Evolutionary conservation across 2,797 vertebrate species (phyloP), one percentile per base, ranked within the genome.

Genomic region (Mionectes olivaceus): DNA sequence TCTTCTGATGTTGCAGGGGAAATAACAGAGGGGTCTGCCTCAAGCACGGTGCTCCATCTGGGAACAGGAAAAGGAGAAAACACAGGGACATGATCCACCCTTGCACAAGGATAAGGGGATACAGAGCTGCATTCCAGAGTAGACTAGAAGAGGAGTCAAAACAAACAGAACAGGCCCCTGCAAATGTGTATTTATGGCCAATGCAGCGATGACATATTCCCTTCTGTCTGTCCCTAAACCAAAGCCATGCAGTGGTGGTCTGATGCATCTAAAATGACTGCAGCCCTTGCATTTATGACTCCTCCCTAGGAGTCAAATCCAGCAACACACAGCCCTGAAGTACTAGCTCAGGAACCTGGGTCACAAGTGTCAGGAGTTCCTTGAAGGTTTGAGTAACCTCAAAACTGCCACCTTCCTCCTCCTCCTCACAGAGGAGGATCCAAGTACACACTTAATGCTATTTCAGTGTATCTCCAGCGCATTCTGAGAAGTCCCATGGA

Each of bases 31-130:
- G 10, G 11, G 6, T 47, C 57, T 61, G 32, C 41, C 28, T 19
- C 47, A 13, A 13, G 56, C 47, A 19, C 15, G 4, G 30, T 5
- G 9, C 24, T 80, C 30, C 9, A 17, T 5, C 35, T 28, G n/a
- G 15, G 5, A 85, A 64, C 6, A 50, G 21, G 23, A 50, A 35
- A 46, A 32, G 37, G 25, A n/a, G 28, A 57, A 79, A 63, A 65
- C 5, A 8, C 11, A 52, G 25, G 10, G 37, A 56, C 22, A 43
- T 0, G 0, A 13, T 32, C 44, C 53, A 41, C 30, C 32, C 35
- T 1, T 50, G 49, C 35, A 32, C 37, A 64, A 70, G 37, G 41
- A 43, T 63, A 79, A 78, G 18, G 13, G 28, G 15, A 32, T 41
- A 46, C 11, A 57, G 74, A 56, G n/a, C n/a, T 50, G 39, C 15